Evolutionary conservation across 2,797 vertebrate species (phyloP), one percentile per base, ranked within the genome.

Genomic region (Malurus splendens): DNA sequence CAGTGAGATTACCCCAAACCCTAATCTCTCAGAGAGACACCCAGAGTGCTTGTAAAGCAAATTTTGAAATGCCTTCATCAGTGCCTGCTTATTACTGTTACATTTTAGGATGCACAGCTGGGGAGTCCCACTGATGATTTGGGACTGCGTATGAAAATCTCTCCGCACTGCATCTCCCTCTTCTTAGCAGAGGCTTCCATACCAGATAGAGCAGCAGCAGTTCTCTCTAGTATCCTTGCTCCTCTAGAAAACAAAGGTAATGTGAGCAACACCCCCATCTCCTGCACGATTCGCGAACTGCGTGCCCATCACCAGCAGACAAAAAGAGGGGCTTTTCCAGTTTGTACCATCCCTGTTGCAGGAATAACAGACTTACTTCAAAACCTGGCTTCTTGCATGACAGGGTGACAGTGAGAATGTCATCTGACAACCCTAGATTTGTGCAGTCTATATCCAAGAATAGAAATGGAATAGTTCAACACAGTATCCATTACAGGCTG

Each of bases 221-320:
- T 3, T n/a, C 68, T 81, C 56, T 52, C 27, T 7, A 30, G 4
- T 30, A 11, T 15, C 36, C 55, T 51, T n/a, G 28, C 38, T 74
- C 61, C 73, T 6, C 33, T 17, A 28, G 62, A 52, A 94, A 67
- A 90, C 89, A 94, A 94, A 95, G 92, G 94, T 94, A 95, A 81
- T 7, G 9, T 90, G 91, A 95, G 79, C 94, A 94, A 95, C 86
- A 95, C 62, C 74, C 89, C 94, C 94, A 94, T 81, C 94, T 95
- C 94, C 94, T 94, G 94, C 91, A 95, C 87, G 28, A 94, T 70
- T 68, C 1, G 91, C 4, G 93, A 95, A 95, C 85, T 95, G 94
- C 94, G 94, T 62, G 89, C 70, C 77, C 60, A 19, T 81, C 45
- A 28, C 38, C 64, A 42, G 70, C 45, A 7, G 41, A 20, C 36